Percentiles rank a stretch among this genome's conserved stretches.
These are phyloP conservation scores for Penelope pileata DNA, from an alignment of 2,113 vertebrate species.

Conservation along the genomic window DNA sequence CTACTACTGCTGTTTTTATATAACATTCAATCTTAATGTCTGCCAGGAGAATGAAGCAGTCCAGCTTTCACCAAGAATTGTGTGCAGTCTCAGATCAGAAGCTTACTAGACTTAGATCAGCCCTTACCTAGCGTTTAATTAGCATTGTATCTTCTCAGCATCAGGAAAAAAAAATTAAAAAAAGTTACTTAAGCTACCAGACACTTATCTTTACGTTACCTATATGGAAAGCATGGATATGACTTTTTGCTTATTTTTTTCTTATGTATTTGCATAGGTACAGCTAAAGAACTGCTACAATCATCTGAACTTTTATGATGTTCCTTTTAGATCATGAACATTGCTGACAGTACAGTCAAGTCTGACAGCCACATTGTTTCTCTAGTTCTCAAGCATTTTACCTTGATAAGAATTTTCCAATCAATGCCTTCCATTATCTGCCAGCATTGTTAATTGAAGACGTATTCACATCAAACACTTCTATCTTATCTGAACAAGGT, in stretches of 20 bases:
- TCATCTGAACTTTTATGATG: neutral
- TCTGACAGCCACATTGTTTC: neutral
- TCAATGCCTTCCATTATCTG: conserved; percentile 77
- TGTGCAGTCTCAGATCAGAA: neutral
- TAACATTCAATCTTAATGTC: neutral
- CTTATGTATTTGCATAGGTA: neutral
- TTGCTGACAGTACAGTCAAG: neutral
- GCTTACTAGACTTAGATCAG: neutral
- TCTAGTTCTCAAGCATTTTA: conserved; percentile 55
- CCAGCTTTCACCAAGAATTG: neutral
- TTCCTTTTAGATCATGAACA: neutral
- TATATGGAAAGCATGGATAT: neutral
- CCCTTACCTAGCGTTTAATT: neutral
- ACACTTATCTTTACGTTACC: neutral
- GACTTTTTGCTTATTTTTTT: neutral
- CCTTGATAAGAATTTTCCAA: conserved; percentile 80
- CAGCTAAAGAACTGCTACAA: neutral
- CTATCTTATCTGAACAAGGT: conserved; percentile 77
- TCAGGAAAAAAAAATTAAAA: neutral
- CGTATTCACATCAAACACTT: conserved; percentile 71
- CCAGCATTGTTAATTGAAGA: conserved; percentile 71
- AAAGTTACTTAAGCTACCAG: neutral
- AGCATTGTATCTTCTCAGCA: neutral
- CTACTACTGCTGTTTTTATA: neutral
- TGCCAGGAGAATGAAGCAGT: neutral